A percentile compares a stretch with the other conserved stretches of the same genome.
phyloP scores from a whole-genome alignment of 1,140 invertebrate species.

The Pachyrhynchus sulphureomaculatus region DNA sequence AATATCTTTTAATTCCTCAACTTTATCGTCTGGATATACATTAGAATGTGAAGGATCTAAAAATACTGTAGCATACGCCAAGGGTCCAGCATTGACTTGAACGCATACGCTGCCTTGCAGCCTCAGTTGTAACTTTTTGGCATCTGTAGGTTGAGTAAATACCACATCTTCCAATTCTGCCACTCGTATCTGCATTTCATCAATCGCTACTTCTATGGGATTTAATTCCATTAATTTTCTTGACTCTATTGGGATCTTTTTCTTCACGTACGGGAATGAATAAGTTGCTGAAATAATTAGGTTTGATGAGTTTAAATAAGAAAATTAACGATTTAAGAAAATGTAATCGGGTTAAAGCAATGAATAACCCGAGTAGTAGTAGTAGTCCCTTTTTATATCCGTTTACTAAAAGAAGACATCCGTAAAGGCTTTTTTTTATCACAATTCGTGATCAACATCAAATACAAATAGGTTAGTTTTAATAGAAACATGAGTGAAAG shows the following conservation, averaged over 20 bases:
- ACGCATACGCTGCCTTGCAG: constrained; percentile 89
- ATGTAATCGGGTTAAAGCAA: no score
- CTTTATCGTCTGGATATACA: constrained; percentile 77
- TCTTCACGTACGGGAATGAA: constrained; percentile 90
- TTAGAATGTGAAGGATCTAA: constrained; percentile 69
- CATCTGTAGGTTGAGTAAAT: constrained; percentile 73
- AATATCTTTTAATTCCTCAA: constrained; percentile 80
- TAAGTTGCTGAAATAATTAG: constrained; percentile 66
- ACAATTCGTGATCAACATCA: no score
- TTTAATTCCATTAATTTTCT: constrained; percentile 75
- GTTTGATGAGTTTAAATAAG: no score
- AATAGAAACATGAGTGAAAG: no score
- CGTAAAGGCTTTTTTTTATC: no score
- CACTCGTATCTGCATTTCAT: constrained; percentile 86
- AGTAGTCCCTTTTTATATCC: no score
- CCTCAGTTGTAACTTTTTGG: constrained; percentile 86
- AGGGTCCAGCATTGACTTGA: constrained; percentile 92
- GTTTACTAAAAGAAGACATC: no score
- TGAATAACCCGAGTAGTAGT: no score
- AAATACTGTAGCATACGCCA: constrained; percentile 90
- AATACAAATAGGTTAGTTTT: no score
- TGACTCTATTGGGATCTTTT: constrained; percentile 76
- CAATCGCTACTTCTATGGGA: constrained; percentile 91
- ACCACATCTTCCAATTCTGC: constrained; percentile 84
- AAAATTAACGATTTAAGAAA: no score